Percentiles rank a stretch among this genome's conserved stretches.
phyloP scores from a whole-genome alignment of 1,140 invertebrate genomes.

The Drosophila funebris region DNA sequence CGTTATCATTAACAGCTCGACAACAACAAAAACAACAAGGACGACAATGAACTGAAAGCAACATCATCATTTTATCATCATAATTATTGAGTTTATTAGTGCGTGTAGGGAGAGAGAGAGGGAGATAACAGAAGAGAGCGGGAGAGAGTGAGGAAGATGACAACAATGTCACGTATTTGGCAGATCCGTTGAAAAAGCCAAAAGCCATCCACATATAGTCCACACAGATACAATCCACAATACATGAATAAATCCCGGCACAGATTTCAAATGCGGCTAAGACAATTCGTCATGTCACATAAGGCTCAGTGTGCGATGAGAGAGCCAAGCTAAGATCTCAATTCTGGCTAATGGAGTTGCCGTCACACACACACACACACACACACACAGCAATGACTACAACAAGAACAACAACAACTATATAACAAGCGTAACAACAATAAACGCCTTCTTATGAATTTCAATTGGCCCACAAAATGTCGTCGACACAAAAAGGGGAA shows the following conservation, averaged over 20 bases:
- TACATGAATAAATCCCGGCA: constrained; percentile 54
- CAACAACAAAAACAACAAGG: constrained; percentile 31
- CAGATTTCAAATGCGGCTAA: constrained; percentile 43
- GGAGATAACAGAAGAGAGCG: background rate
- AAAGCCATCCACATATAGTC: constrained; percentile 9
- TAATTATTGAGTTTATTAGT: constrained; percentile 73
- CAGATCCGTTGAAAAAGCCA: constrained; percentile 42
- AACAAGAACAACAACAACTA: constrained; percentile 1
- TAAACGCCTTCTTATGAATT: constrained; percentile 64
- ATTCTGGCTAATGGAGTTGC: constrained; percentile 67
- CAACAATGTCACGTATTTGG: constrained; percentile 47
- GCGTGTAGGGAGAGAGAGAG: constrained; percentile 30
- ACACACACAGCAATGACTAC: background rate
- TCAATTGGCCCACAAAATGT: constrained; percentile 63
- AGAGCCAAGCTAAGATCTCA: constrained; percentile 48
- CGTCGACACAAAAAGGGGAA: constrained; percentile 9
- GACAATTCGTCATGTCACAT: constrained; percentile 76
- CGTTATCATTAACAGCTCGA: constrained; percentile 50
- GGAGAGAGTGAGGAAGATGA: background rate
- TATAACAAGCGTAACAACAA: constrained; percentile 17
- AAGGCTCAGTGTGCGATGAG: constrained; percentile 38
- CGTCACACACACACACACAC: constrained; percentile 8
- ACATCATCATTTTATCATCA: constrained; percentile 79
- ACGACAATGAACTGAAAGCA: constrained; percentile 20
- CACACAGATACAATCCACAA: constrained; percentile 24